Evolutionary conservation across 1,140 invertebrate genomes (phyloP).

Genomic region (Drosophila oshimai): DNA sequence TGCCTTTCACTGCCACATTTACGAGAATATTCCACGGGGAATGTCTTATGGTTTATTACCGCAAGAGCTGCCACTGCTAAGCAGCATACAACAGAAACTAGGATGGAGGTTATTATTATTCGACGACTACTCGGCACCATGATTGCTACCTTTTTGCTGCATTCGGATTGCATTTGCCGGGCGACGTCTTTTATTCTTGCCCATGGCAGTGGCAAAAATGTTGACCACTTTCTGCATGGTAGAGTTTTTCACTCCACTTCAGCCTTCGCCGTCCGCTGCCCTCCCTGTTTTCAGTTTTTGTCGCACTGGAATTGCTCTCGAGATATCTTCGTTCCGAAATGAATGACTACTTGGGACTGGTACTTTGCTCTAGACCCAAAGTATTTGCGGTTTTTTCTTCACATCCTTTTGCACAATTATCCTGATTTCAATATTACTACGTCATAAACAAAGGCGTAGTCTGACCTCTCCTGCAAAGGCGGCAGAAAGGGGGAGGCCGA

Average conservation of each 20-base stretch:
- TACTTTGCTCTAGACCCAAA: slow-evolving; percentile 35
- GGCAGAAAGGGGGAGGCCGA: background rate
- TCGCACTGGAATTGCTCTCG: slow-evolving; percentile 64
- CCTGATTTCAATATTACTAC: slow-evolving; percentile 76
- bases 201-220: slow-evolving; percentile 76
- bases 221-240: slow-evolving; percentile 78
- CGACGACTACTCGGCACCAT: slow-evolving; percentile 59
- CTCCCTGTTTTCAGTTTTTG: slow-evolving; percentile 39
- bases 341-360: slow-evolving; percentile 37
- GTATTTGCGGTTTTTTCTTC: slow-evolving; percentile 76
- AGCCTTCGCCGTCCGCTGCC: background rate
- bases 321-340: slow-evolving; percentile 69
- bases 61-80: slow-evolving; percentile 28
- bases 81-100: slow-evolving; percentile 33
- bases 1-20: slow-evolving; percentile 45
- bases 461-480: slow-evolving; percentile 19
- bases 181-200: slow-evolving; percentile 70
- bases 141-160: slow-evolving; percentile 63
- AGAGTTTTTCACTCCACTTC: slow-evolving; percentile 60
- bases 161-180: slow-evolving; percentile 35
- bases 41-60: slow-evolving; percentile 70
- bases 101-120: slow-evolving; percentile 69
- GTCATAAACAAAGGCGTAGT: slow-evolving; percentile 70
- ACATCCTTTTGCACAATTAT: slow-evolving; percentile 79
- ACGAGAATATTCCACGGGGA: slow-evolving; percentile 38